Conservation (phyloP, 2,888 invertebrate genomes). For the Acleris literana region DNA sequence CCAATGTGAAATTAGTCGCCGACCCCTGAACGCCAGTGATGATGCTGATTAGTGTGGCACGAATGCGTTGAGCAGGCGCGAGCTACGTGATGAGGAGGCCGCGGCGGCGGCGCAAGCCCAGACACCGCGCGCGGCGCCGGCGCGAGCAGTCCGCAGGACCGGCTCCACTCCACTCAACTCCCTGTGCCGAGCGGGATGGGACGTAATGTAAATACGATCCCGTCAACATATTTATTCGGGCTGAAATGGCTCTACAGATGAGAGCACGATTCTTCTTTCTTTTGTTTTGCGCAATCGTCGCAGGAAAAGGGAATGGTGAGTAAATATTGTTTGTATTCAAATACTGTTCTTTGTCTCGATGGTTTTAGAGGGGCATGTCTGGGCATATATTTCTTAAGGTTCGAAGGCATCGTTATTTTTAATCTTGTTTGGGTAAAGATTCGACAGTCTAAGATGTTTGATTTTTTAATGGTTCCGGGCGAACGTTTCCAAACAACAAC, state of each 20-base stretch:
- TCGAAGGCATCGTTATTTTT: constrained; percentile 29
- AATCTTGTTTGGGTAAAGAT: constrained; percentile 25
- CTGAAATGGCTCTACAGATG: constrained; percentile 74
- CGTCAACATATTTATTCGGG: constrained; percentile 64
- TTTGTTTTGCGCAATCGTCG: constrained; percentile 66
- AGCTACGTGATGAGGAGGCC: constrained; percentile 57
- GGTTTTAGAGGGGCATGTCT: constrained; percentile 54
- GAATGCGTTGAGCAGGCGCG: constrained; percentile 62
- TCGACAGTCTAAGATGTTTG: constrained; percentile 33
- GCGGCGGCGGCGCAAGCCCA: constrained; percentile 30
- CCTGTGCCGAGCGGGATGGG: constrained; percentile 69
- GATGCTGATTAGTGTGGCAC: constrained; percentile 75
- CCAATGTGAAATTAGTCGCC: constrained; percentile 39
- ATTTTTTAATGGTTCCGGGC: constrained; percentile 24
- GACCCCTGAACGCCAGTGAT: constrained; percentile 57
- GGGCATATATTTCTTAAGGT: constrained; percentile 49
- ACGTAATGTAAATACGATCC: constrained; percentile 63
- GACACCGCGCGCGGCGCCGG: constrained; percentile 37
- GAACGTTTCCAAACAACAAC: constrained; percentile 30
- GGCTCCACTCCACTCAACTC: constrained; percentile 36
- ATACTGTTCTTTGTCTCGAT: constrained; percentile 49
- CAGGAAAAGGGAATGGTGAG: constrained; percentile 68
- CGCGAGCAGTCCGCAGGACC: constrained; percentile 33
- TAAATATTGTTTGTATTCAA: constrained; percentile 60
- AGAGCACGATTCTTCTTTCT: constrained; percentile 63